Conservation (phyloP, 2,113 vertebrate species). For the rabbit (Oryctolagus cuniculus) region mOryCun1.1 NC_091434.1:137779001-137779500, state of each 20-base stretch:
- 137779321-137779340: neutral
- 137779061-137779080: slow-evolving; percentile 1
- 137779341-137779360: neutral
- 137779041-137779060: neutral
- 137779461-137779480: too few species aligned
- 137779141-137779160: neutral
- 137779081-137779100: neutral
- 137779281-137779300: slow-evolving; percentile 4
- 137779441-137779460: too few species aligned
- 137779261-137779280: neutral
- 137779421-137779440: too few species aligned
- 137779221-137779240: neutral
- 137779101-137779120: neutral
- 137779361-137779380: neutral
- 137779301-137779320: neutral
- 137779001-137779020: slow-evolving; percentile 47
- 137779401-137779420: neutral
- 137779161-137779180: slow-evolving; percentile 13
- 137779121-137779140: neutral
- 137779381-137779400: neutral
- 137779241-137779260: neutral
- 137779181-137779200: slow-evolving; percentile 27
- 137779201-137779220: neutral
- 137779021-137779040: neutral
- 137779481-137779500: neutral